A percentile compares a stretch with the other conserved stretches of the same genome.
These are phyloP conservation scores for Archivesica marissinica DNA, from an alignment of 1,140 invertebrate species.

Conservation along the genomic window DNA sequence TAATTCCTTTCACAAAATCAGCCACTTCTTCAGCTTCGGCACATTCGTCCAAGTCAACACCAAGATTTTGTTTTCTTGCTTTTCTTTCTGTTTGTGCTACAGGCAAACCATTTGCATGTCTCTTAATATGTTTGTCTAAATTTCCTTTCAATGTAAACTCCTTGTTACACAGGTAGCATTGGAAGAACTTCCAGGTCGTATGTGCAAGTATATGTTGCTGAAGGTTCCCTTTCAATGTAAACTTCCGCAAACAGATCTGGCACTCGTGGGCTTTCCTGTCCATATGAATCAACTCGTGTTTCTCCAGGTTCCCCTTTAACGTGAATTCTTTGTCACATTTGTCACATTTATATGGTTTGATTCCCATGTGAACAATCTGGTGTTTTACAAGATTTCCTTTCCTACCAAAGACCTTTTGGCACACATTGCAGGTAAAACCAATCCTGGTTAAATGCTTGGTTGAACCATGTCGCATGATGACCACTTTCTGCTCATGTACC, in stretches of 20 bases:
- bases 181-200: conserved; percentile 11
- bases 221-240: conserved; percentile 45
- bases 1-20: not conserved
- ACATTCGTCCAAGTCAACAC: not conserved
- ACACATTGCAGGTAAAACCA: conserved; percentile 8
- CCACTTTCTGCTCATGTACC: conserved; percentile 30
- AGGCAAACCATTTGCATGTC: conserved; percentile 26
- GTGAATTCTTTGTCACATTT: conserved; percentile 34
- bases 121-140: conserved; percentile 48
- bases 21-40: not conserved
- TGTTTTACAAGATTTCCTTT: conserved; percentile 42
- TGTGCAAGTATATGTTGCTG: conserved; percentile 43
- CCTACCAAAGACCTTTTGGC: conserved; percentile 34
- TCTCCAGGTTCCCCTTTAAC: conserved; percentile 38
- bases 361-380: conserved; percentile 21
- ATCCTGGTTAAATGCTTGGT: conserved; percentile 12
- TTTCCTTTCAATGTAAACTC: conserved; percentile 53
- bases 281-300: conserved; percentile 33
- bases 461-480: not conserved
- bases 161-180: conserved; percentile 14
- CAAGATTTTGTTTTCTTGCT: not conserved
- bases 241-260: conserved; percentile 21
- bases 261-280: conserved; percentile 8
- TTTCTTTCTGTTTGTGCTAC: not conserved
- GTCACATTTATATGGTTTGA: conserved; percentile 41